Evolutionary conservation across 2,888 invertebrate species (phyloP), one percentile per base, ranked within the genome.

Genomic region (Dorcus hopei): DNA sequence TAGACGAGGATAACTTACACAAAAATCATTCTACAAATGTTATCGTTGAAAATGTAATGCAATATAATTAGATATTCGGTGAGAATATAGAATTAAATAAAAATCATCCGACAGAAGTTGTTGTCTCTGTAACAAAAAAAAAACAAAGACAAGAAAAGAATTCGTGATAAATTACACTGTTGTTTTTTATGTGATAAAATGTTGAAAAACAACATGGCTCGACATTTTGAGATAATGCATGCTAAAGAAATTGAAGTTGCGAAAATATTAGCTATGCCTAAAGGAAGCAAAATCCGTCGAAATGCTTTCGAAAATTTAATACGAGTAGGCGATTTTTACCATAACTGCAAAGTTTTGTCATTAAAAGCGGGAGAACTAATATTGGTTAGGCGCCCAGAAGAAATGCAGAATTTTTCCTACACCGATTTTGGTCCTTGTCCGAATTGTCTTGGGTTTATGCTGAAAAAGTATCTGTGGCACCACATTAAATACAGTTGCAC

Each of bases 201-300:
- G 8, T 8, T 51, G 3, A n/a, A 11, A n/a, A 56, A 26, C 14
- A 54, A 58, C 33, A 14, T 53, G 19, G 49, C 52, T 41, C 23
- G 53, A 7, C 58, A 58, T 50, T 54, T 58, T 39, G 54, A 58
- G 43, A 5, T n/a, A 23, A 23, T 23, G 9, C 58, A 58, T 23
- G 9, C n/a, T 14, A 42, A 26, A 41, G 49, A 53, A 43, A 33
- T 39, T 23, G 53, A 58, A 45, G 49, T 51, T 39, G 39, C 50
- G 9, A 57, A 57, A 39, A 33, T 14, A 39, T 26, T 11, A 52
- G 45, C 8, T 52, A 48, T 40, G 26, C 47, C 5, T 19, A 8
- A 43, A 51, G 50, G 19, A 43, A 19, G 9, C 11, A 26, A 38
- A 8, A n/a, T 33, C 23, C n/a, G 38, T 14, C 19, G 23, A 19